Evolutionary conservation across 2,113 vertebrate species (phyloP).

Genomic region (Montifringilla adamsi): DNA sequence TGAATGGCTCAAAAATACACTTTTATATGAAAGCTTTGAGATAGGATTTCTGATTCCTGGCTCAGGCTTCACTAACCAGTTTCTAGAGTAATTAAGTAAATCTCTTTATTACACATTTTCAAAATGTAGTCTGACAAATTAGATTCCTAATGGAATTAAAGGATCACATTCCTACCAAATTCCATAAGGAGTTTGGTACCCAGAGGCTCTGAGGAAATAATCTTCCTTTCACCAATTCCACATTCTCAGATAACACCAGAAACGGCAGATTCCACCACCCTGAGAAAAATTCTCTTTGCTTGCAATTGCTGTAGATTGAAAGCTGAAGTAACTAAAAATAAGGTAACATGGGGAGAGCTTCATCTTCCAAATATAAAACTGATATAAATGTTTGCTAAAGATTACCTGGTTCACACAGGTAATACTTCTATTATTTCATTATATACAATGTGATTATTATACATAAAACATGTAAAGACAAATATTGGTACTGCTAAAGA

Average conservation of each 20-base stretch:
- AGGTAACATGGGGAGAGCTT: not conserved
- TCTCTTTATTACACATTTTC: not conserved
- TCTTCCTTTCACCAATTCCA: not conserved
- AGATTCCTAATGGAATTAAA: constrained; percentile 6
- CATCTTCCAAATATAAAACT: not conserved
- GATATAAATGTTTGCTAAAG: not conserved
- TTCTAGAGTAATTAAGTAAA: not conserved
- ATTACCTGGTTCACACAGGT: not conserved
- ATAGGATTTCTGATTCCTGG: not conserved
- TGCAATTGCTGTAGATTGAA: not conserved
- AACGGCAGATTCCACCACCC: not conserved
- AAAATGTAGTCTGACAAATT: not conserved
- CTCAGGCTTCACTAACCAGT: not conserved
- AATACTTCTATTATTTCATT: not conserved
- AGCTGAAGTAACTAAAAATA: not conserved
- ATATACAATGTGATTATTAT: not conserved
- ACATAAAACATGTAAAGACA: not conserved
- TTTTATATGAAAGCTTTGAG: not conserved
- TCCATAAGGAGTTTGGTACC: not conserved
- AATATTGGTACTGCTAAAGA: not conserved
- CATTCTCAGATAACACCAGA: not conserved
- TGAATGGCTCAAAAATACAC: not conserved
- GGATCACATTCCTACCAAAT: not conserved
- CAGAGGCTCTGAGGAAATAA: not conserved
- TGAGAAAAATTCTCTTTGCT: not conserved